These are phyloP conservation scores for Cantharis flavilabris DNA, from an alignment of 2,888 invertebrate species.

Conservation along the genomic window DNA sequence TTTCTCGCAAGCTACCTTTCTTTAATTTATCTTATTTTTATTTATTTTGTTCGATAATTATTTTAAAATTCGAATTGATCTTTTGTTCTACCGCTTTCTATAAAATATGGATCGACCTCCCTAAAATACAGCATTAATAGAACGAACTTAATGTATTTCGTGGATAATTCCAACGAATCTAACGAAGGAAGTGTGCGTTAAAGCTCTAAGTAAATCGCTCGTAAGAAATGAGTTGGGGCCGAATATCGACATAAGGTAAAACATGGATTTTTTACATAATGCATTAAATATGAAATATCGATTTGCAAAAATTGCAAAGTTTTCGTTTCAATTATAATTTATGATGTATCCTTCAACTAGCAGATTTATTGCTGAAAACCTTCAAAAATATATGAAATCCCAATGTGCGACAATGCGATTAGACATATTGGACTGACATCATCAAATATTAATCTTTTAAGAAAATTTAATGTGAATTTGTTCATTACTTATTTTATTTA, in stretches of 20 bases:
- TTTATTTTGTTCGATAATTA: not conserved
- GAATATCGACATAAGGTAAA: not conserved
- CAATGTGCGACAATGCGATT: not conserved
- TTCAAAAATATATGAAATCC: not conserved
- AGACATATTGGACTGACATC: not conserved
- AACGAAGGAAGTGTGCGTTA: not conserved
- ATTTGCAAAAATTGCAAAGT: not conserved
- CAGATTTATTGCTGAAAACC: not conserved
- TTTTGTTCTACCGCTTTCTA: not conserved
- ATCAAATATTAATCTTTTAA: not conserved
- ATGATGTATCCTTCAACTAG: not conserved
- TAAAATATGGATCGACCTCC: not conserved
- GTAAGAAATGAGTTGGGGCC: not conserved
- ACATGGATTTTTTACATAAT: not conserved
- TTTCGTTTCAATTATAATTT: not conserved
- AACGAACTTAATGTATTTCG: not conserved
- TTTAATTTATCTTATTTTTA: not conserved
- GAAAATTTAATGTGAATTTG: too few relatives aligned
- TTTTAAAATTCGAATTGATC: not conserved
- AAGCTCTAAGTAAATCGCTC: not conserved
- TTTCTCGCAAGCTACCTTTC: not conserved
- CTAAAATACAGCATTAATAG: not conserved
- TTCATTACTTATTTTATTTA: too few relatives aligned
- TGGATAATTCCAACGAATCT: not conserved
- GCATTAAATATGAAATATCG: not conserved